These are phyloP conservation scores for Acanthococcus lagerstroemiae DNA, from an alignment of 2,888 invertebrate species.

Conservation along the genomic window DNA sequence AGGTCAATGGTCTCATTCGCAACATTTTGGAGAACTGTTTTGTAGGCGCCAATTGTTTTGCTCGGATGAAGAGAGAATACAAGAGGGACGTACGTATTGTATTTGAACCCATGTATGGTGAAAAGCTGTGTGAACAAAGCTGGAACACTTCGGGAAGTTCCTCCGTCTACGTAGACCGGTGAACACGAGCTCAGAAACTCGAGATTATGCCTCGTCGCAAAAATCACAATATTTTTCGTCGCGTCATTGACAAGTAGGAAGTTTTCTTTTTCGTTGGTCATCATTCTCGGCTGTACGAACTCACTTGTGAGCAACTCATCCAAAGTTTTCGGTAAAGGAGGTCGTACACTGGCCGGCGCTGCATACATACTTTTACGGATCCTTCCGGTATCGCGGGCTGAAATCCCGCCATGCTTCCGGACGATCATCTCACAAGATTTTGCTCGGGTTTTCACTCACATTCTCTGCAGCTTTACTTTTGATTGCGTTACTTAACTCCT, in stretches of 20 bases:
- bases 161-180: slow-evolving; percentile 18
- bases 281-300: not conserved
- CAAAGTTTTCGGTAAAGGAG: not conserved
- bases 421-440: not conserved
- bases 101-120: slow-evolving; percentile 49
- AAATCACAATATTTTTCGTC: slow-evolving; percentile 7
- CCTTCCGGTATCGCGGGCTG: not conserved
- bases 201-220: slow-evolving; percentile 9
- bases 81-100: slow-evolving; percentile 33
- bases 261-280: not conserved
- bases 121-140: slow-evolving; percentile 39
- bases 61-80: slow-evolving; percentile 21
- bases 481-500: not conserved
- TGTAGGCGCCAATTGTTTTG: slow-evolving; percentile 11
- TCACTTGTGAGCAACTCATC: not conserved
- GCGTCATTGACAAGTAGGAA: slow-evolving; percentile 14
- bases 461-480: not conserved
- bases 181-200: slow-evolving; percentile 11
- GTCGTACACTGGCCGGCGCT: not conserved
- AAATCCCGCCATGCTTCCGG: not conserved
- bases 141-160: slow-evolving; percentile 30
- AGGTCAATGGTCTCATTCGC: not conserved
- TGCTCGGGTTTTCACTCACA: not conserved
- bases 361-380: not conserved
- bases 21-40: slow-evolving; percentile 5